phyloP scores from a whole-genome alignment of 2,113 vertebrate species.

The Nycticebus coucang region DNA sequence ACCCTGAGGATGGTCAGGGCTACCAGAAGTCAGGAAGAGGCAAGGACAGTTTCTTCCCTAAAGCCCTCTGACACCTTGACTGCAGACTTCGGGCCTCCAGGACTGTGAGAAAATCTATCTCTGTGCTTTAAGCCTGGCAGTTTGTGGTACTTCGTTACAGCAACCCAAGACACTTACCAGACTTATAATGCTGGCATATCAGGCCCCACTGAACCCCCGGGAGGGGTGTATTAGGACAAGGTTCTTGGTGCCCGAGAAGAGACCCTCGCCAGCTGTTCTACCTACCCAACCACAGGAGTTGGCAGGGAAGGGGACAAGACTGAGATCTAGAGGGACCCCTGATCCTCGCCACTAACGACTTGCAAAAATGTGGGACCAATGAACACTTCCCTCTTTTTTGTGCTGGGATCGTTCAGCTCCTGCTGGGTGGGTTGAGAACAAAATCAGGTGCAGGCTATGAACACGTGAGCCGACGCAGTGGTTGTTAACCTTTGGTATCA shows the following conservation, averaged over 20 bases:
- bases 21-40: neutral
- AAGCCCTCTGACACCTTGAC: neutral
- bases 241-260: neutral
- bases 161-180: neutral
- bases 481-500: neutral
- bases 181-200: neutral
- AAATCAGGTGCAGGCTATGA: neutral
- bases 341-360: neutral
- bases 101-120: neutral
- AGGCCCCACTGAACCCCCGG: neutral
- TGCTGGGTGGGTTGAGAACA: neutral
- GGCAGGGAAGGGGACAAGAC: neutral
- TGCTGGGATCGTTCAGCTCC: neutral
- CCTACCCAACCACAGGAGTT: too few species aligned
- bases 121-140: neutral
- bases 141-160: neutral
- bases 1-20: too few species aligned
- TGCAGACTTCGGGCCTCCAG: neutral
- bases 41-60: neutral
- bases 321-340: neutral
- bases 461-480: neutral
- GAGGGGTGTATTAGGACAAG: neutral
- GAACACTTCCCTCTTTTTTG: neutral
- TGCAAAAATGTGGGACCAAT: neutral
- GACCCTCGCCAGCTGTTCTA: neutral